Percentiles rank a stretch among this genome's conserved stretches.
Conservation (phyloP, 2,113 vertebrate genomes). For the Glareola pratincola region DNA sequence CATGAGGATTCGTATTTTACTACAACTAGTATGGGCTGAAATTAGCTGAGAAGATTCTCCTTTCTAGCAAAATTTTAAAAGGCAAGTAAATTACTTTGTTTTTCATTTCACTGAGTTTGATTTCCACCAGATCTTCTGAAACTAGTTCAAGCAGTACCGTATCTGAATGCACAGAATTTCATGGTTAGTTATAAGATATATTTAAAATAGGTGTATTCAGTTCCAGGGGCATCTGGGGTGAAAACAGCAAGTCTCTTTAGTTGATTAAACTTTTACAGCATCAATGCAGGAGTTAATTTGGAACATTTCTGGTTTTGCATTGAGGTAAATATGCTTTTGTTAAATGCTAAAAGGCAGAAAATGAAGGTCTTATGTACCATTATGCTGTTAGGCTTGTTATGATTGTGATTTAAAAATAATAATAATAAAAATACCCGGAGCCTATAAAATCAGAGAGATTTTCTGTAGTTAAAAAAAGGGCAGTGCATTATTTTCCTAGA, state of each 20-base stretch:
- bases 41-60: neutral
- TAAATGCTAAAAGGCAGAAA: slow-evolving; percentile 17
- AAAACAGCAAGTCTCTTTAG: neutral
- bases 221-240: neutral
- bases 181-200: neutral
- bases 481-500: slow-evolving; percentile 6
- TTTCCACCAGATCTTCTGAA: neutral
- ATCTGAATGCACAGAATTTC: neutral
- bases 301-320: neutral
- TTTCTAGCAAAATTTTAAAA: neutral
- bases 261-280: neutral
- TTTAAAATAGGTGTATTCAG: neutral
- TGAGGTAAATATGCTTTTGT: slow-evolving; percentile 11
- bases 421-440: neutral
- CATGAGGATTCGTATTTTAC: neutral
- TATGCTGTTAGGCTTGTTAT: neutral
- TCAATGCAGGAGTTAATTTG: neutral
- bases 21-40: neutral
- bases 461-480: slow-evolving; percentile 10
- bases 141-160: neutral
- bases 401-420: neutral
- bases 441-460: slow-evolving; percentile 5
- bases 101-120: neutral
- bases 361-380: slow-evolving; percentile 15
- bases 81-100: neutral